A percentile compares a stretch with the other conserved stretches of the same genome.
Conservation (phyloP, 2,113 vertebrate genomes). For the Pleuronectes platessa region DNA sequence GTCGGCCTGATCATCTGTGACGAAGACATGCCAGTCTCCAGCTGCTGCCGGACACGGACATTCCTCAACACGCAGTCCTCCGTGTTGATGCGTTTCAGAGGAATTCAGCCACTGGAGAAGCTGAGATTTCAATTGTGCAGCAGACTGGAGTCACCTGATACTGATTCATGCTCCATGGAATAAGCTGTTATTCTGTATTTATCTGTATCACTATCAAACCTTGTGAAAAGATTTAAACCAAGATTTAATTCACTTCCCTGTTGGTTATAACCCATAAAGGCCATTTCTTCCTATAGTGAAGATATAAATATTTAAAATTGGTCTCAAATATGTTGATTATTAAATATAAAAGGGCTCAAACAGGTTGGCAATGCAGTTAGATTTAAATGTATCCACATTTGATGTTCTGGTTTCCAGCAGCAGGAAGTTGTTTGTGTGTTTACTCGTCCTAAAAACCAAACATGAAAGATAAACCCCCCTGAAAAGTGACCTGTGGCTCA, state of each 20-base stretch:
- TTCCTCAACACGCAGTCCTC: constrained; percentile 23
- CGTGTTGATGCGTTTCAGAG: constrained; percentile 17
- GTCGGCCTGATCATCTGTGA: constrained; percentile 72
- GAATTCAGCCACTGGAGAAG: neutral
- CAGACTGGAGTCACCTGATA: neutral
- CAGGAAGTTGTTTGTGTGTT: too few species aligned
- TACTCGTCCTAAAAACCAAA: neutral
- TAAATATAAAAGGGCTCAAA: neutral
- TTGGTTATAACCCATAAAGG: neutral
- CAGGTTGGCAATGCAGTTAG: neutral
- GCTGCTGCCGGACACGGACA: constrained; percentile 67
- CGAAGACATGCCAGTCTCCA: constrained; percentile 74
- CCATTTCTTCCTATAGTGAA: neutral
- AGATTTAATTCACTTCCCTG: neutral
- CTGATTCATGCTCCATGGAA: neutral
- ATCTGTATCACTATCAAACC: neutral
- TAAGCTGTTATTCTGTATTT: too few species aligned
- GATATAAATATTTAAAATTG: neutral
- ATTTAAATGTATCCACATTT: too few species aligned
- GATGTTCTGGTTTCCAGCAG: too few species aligned
- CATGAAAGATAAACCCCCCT: neutral
- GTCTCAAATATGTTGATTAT: neutral
- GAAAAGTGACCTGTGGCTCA: neutral
- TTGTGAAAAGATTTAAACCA: too few species aligned
- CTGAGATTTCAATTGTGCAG: neutral